Percentiles rank a stretch among this genome's conserved stretches.
Evolutionary conservation across 2,797 vertebrate genomes (phyloP).

Genomic region (Neosalanx taihuensis): DNA sequence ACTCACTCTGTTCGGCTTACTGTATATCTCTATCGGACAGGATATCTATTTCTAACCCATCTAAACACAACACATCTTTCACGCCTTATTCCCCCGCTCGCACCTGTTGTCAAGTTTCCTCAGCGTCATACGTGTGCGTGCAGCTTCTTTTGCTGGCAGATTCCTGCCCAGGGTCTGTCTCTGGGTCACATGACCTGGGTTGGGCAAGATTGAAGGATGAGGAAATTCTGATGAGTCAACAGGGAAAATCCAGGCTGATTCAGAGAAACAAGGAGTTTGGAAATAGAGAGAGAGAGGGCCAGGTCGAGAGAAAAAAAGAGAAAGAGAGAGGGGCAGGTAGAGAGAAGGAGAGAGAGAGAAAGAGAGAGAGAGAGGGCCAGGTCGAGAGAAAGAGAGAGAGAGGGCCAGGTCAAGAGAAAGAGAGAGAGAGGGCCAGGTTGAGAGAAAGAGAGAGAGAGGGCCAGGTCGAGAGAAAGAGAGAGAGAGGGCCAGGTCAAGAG

Average conservation of each 20-base stretch:
- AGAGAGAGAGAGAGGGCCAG: no score
- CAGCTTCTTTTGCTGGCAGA: no score
- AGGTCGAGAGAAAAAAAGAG: neutral
- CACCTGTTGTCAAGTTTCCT: slow-evolving; percentile 3
- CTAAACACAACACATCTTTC: neutral
- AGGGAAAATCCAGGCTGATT: neutral
- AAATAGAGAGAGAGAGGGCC: neutral
- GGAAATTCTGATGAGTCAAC: neutral
- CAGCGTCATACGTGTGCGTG: neutral
- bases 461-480: no score
- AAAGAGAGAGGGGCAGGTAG: neutral
- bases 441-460: no score
- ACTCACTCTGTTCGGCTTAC: neutral
- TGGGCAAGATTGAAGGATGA: neutral
- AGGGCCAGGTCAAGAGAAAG: no score
- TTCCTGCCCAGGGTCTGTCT: no score
- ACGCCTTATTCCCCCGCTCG: neutral
- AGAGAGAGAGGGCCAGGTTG: no score
- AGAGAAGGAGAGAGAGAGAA: no score
- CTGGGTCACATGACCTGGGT: neutral
- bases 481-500: no score
- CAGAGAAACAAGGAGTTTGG: neutral
- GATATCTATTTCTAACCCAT: neutral
- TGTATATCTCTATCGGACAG: neutral
- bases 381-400: no score